These are phyloP conservation scores for Lithophane socia DNA, from an alignment of 2,888 invertebrate genomes.

Conservation along the genomic window DNA sequence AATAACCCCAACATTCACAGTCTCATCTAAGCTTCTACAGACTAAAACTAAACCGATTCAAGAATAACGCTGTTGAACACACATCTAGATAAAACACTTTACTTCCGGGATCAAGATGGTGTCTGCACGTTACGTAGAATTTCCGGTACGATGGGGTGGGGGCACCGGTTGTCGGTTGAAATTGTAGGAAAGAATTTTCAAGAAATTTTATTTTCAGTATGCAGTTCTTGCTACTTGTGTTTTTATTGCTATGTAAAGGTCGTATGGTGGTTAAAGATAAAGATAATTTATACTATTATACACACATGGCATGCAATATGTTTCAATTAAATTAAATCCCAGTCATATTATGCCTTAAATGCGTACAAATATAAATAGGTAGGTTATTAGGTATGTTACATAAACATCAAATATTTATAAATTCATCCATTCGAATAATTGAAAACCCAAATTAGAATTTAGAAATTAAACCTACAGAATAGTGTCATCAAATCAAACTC, in stretches of 20 bases:
- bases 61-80: slow-evolving; percentile 40
- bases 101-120: slow-evolving; percentile 38
- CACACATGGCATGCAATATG: no score
- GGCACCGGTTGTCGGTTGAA: slow-evolving; percentile 16
- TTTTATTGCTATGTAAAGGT: background rate
- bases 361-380: no score
- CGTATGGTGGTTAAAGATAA: no score
- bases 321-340: no score
- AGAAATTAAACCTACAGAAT: no score
- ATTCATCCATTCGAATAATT: no score
- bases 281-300: no score
- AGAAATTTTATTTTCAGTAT: background rate
- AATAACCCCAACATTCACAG: background rate
- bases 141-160: slow-evolving; percentile 31
- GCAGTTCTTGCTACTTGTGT: background rate
- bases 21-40: background rate
- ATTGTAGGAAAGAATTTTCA: slow-evolving; percentile 12
- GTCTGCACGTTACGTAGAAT: slow-evolving; percentile 38
- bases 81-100: slow-evolving; percentile 40
- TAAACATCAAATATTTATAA: no score
- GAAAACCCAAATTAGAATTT: no score
- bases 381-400: no score
- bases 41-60: slow-evolving; percentile 6
- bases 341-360: no score
- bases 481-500: no score